phyloP scores from a whole-genome alignment of 2,797 vertebrate genomes.

The Anableps anableps region DNA sequence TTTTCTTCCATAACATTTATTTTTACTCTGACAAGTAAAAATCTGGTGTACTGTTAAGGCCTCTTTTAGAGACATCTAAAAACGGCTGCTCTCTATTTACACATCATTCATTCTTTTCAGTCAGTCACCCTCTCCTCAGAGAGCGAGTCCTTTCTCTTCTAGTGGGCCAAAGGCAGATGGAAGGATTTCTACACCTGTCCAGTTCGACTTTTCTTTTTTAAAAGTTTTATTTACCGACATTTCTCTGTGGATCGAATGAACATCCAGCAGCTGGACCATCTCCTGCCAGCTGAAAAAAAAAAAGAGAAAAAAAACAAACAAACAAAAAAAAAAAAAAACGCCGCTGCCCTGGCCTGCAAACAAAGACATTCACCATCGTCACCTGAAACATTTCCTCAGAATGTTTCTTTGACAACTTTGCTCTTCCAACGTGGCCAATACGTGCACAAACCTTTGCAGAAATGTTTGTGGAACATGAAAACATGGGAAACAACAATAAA shows the following conservation, averaged over 20 bases:
- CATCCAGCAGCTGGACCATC: slow-evolving; percentile 55
- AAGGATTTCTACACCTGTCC: slow-evolving; percentile 52
- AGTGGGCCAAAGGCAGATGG: slow-evolving; percentile 64
- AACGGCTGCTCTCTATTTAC: slow-evolving; percentile 84
- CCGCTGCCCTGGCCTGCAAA: slow-evolving; percentile 68
- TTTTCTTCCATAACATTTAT: slow-evolving; percentile 78
- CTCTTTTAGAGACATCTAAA: slow-evolving; percentile 86
- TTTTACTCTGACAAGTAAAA: slow-evolving; percentile 82
- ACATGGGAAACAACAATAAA: slow-evolving; percentile 15
- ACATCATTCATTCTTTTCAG: slow-evolving; percentile 59
- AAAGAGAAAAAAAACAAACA: not conserved
- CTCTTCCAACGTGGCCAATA: slow-evolving; percentile 55
- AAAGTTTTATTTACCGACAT: slow-evolving; percentile 34
- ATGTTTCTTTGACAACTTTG: slow-evolving; percentile 54
- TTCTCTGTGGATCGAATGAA: slow-evolving; percentile 45
- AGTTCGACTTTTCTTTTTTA: slow-evolving; percentile 48
- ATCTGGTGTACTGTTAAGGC: slow-evolving; percentile 81
- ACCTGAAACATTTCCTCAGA: slow-evolving; percentile 50
- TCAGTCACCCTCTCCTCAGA: slow-evolving; percentile 64
- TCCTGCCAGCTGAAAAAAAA: slow-evolving; percentile 37
- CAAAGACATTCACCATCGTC: slow-evolving; percentile 68
- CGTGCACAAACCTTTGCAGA: slow-evolving; percentile 63
- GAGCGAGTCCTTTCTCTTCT: slow-evolving; percentile 64
- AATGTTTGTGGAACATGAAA: slow-evolving; percentile 60
- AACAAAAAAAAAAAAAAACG: not conserved